Evolutionary conservation across 2,797 vertebrate genomes (phyloP).

Genomic region (Craterocephalus amniculus): DNA sequence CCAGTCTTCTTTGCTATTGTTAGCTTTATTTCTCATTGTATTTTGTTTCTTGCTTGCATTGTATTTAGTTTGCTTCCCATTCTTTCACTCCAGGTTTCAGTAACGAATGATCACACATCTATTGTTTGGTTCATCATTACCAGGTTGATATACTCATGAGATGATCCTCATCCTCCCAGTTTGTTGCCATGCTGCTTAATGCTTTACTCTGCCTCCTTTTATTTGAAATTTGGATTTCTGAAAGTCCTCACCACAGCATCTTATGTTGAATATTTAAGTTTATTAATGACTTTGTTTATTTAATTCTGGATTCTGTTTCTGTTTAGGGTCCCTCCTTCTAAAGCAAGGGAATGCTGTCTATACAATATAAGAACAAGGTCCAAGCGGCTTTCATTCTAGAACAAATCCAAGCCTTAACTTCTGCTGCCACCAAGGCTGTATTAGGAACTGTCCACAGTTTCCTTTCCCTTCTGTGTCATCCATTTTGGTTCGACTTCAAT

Average conservation of each 20-base stretch:
- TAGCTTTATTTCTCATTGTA: neutral
- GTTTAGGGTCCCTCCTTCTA: neutral
- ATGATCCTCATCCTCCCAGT: neutral
- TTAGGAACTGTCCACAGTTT: neutral
- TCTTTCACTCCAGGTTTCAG: neutral
- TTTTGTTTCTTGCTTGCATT: neutral
- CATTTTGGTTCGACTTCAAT: neutral
- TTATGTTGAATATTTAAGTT: neutral
- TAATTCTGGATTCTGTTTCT: neutral
- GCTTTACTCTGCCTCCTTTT: neutral
- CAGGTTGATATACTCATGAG: neutral
- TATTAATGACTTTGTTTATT: neutral
- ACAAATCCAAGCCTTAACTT: neutral
- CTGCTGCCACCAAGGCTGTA: neutral
- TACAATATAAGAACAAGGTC: neutral
- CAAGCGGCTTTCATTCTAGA: neutral
- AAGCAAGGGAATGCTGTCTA: neutral
- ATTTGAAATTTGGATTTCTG: neutral
- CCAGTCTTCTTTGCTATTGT: no score
- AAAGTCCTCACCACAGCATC: neutral
- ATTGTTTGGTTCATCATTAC: neutral
- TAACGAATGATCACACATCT: neutral
- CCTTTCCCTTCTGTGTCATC: neutral
- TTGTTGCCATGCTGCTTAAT: neutral
- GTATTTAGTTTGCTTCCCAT: neutral